Evolutionary conservation across 2,888 invertebrate species (phyloP), one percentile per base, ranked within the genome.

Genomic region (Deladenus siricidicola): DNA sequence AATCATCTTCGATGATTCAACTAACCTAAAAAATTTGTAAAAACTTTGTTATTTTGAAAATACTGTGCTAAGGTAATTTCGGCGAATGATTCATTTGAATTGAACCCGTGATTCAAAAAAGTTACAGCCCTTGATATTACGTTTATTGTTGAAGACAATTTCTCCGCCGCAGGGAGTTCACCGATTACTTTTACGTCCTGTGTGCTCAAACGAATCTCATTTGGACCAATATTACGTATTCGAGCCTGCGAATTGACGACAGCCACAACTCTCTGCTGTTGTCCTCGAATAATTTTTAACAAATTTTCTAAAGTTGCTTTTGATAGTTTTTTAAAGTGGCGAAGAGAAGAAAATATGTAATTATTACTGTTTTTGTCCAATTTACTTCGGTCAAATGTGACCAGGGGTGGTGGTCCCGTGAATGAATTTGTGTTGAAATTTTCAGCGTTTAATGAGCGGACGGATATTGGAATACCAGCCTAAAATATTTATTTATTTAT

Each of bases 351-450:
- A n/a, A n/a, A n/a, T n/a, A n/a, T 54, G 4, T 10, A 14, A 30
- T n/a, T 34, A 28, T 10, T 34, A 60, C 61, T 60, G 8, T 62
- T 63, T n/a, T 63, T 63, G n/a, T 60, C 60, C 42, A 21, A 19
- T 39, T 63, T 61, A 29, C 24, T 53, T 17, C 53, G 30, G 34
- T 53, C 60, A 45, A 64, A 64, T 4, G 65, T 64, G 34, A 64
- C 65, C 56, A 64, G 23, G 17, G 64, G 47, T 14, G 65, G 59
- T 21, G 50, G 8, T 34, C 39, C 39, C 14, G 39, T 34, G 14
- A 34, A 10, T 34, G 39, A 10, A 14, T 14, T 14, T 10, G 6
- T 14, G 6, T 6, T 14, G 10, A 48, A 29, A 34, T n/a, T 43
- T 10, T 66, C 50, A 24, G 42, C 24, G 42, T 53, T 43, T 39